Percentiles rank a stretch among this genome's conserved stretches.
phyloP scores from a whole-genome alignment of 2,888 invertebrate genomes.

The Meandrusa payeni region DNA sequence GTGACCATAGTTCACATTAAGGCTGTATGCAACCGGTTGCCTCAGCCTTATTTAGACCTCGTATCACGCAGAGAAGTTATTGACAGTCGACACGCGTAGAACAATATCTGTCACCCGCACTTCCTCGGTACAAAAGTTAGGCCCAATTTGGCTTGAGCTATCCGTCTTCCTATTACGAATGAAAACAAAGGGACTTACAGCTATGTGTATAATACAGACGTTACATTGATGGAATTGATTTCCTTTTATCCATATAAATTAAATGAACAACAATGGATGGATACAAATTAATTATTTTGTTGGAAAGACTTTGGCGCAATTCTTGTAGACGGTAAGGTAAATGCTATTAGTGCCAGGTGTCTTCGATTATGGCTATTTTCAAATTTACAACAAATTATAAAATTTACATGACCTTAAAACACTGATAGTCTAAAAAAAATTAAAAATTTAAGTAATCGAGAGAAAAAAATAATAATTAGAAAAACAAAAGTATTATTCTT shows the following conservation, averaged over 20 bases:
- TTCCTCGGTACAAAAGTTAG: slow-evolving; percentile 17
- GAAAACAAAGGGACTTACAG: slow-evolving; percentile 12
- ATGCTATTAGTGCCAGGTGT: no score
- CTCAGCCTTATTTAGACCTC: slow-evolving; percentile 33
- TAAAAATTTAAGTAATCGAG: no score
- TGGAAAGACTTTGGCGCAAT: no score
- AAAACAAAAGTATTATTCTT: no score
- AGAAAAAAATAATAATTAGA: no score
- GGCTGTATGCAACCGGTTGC: slow-evolving; percentile 25
- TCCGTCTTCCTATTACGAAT: slow-evolving; percentile 17
- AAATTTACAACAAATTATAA: no score
- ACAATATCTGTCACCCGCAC: slow-evolving; percentile 21
- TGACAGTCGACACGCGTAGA: slow-evolving; percentile 18
- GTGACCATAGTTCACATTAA: slow-evolving; percentile 22
- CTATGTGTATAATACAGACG: slow-evolving; percentile 6
- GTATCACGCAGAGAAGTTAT: slow-evolving; percentile 20
- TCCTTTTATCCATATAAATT: slow-evolving; percentile 7
- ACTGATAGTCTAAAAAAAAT: no score
- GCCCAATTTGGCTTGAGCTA: slow-evolving; percentile 16
- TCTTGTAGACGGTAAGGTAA: no score
- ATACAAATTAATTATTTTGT: no score
- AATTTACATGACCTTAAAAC: no score
- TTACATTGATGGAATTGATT: slow-evolving; percentile 6
- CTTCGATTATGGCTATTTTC: no score
- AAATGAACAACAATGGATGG: no score